phyloP scores from a whole-genome alignment of 2,797 vertebrate genomes.

The Falco columbarius region DNA sequence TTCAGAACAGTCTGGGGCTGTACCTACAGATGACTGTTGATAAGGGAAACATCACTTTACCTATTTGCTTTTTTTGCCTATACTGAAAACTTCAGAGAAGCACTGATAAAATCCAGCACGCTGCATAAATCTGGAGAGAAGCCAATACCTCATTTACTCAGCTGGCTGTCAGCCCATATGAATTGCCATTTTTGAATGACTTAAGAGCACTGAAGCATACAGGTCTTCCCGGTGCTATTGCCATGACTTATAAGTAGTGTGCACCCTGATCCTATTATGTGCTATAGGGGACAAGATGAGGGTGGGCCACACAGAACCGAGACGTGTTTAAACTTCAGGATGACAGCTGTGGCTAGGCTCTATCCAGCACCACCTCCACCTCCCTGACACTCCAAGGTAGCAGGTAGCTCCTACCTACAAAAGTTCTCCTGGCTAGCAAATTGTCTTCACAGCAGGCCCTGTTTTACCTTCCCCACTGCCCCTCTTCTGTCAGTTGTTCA shows the following conservation, averaged over 20 bases:
- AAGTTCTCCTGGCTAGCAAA: neutral
- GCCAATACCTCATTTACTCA: neutral
- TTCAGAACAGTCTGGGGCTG: neutral
- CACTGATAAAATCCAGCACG: neutral
- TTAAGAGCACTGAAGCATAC: conserved; percentile 20
- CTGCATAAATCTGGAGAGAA: conserved; percentile 7
- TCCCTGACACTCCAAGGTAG: neutral
- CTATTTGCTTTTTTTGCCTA: neutral
- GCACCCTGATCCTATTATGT: too few relatives aligned
- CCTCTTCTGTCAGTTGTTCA: neutral
- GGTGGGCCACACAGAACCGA: neutral
- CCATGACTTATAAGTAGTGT: neutral
- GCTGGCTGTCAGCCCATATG: neutral
- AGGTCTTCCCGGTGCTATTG: conserved; percentile 24
- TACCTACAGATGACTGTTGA: neutral
- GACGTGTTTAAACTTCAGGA: neutral
- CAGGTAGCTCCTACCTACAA: neutral
- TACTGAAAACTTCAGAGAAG: neutral
- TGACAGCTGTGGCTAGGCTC: neutral
- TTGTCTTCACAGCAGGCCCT: neutral
- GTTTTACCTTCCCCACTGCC: neutral
- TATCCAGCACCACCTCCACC: neutral
- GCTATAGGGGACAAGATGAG: neutral
- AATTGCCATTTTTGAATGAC: neutral
- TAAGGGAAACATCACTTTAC: neutral